Evolutionary conservation across 2,888 invertebrate genomes (phyloP), one percentile per base, ranked within the genome.

Genomic region (Euphydryas editha): DNA sequence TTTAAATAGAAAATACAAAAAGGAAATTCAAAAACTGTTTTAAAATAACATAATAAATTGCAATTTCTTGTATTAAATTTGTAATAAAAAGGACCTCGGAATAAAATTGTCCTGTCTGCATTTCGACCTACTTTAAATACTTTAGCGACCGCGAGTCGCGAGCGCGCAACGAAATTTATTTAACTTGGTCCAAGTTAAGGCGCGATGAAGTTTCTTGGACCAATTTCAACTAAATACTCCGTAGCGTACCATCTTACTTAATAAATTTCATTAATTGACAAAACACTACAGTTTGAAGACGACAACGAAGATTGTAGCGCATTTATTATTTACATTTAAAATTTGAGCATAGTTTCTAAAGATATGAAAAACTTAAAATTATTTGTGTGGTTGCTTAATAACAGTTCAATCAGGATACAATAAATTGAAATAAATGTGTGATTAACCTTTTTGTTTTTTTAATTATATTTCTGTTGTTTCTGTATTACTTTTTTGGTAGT

Each of bases 181-280:
- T 70, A 69, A 71, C 64, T 71, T 69, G 51, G 62, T 62, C 24
- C 55, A 73, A 71, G 62, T 71, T 68, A 67, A 67, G 54, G 69
- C 67, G 60, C 49, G 60, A 58, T 62, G 54, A 70, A 72, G 62
- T 73, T 72, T 68, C 71, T 70, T 71, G 69, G 68, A 71, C 65
- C 65, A 67, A 64, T 64, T 70, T 69, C 60, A 70, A 71, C 65
- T 66, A 66, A 69, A 70, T 59, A 68, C 59, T 63, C 64, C 18
- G 67, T 54, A 47, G 55, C 55, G 51, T 51, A 56, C 63, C 44
- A 49, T 62, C 57, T 65, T 62, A 62, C 57, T 61, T 63, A 54
- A 56, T 65, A 60, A 71, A 68, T 68, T 63, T 65, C 8, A 60
- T 66, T 61, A 56, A 58, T 46, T 62, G 58, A 54, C 39, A 57